Base-by-base conservation (phyloP, 1,140 invertebrate species). In the Dendroctonus valens region DNA sequence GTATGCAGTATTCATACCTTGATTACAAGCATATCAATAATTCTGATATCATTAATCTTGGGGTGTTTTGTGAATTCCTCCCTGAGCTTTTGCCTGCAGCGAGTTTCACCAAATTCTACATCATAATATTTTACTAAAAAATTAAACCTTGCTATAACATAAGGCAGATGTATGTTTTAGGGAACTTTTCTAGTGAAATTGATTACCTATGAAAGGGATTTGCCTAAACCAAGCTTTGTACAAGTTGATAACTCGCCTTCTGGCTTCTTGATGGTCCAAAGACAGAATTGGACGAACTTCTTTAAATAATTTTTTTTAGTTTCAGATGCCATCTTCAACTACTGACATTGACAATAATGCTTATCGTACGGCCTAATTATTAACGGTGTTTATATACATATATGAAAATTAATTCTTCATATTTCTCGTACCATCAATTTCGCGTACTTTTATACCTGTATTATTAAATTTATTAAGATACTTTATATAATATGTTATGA, bases 181-280 rank as follows among this genome's bases (percentile, higher is more conserved):
- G 46, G 41, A 49, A 77, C 71, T 14, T 73, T 73, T 72, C 59
- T 9, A 51, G 77, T 51, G n/a, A 65, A 9, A 59, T 41, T 26
- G 26, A 26, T 26, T 26, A 92, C 90, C 78, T 71, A 91, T 84
- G 68, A 85, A 86, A 26, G 90, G 90, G 59, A 91, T 82, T 76
- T 91, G 88, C 51, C 91, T 81, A 78, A 91, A 94, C 90, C 93
- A 96, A 42, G 92, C 87, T 81, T 89, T 92, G 76, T 97, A 98
- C 48, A 98, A 83, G 75, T 87, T 89, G 0, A 97, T 77, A 5
- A 92, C 94, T 75, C 92, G 84, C 77, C 85, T 83, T 68, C 86
- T 85, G 2, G 94, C 92, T 76, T 97, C 92, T 41, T 79, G 78
- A 51, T 79, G 80, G 76, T 91, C 86, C 26, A 88, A 69, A 0